phyloP scores from a whole-genome alignment of 2,113 vertebrate genomes.

The Microtus richardsoni region DNA sequence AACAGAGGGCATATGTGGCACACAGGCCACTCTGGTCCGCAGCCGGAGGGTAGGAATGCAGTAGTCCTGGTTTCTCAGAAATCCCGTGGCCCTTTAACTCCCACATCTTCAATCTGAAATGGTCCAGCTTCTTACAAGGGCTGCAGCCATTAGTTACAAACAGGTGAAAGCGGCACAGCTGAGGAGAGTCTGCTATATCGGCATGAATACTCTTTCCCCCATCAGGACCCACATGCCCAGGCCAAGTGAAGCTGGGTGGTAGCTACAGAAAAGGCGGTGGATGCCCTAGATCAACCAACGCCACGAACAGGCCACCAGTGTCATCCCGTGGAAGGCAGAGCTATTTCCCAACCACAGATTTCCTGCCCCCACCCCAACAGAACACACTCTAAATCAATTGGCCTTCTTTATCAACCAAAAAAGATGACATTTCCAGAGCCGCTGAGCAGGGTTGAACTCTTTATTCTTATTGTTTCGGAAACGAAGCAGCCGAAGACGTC shows the following conservation, averaged over 20 bases:
- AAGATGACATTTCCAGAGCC: slow-evolving; percentile 22
- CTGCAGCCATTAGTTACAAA: not conserved
- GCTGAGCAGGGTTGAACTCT: not conserved
- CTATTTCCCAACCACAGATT: not conserved
- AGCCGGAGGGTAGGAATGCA: not conserved
- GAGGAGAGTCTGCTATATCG: too few relatives aligned
- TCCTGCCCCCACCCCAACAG: not conserved
- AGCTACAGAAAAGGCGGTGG: rapidly evolving
- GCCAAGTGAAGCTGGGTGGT: rapidly evolving
- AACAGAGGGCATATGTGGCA: not conserved
- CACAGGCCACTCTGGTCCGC: not conserved
- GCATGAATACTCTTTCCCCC: not conserved
- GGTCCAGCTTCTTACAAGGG: rapidly evolving
- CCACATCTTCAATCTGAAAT: rapidly evolving
- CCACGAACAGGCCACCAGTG: rapidly evolving
- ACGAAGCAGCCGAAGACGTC: not conserved
- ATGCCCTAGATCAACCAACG: not conserved
- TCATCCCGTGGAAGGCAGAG: rapidly evolving
- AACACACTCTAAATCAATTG: not conserved
- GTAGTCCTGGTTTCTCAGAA: not conserved
- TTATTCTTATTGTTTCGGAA: slow-evolving; percentile 41
- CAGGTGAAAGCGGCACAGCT: rapidly evolving
- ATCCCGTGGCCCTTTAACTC: not conserved
- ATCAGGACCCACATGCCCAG: rapidly evolving
- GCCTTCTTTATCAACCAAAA: slow-evolving; percentile 6